Evolutionary conservation across 2,888 invertebrate genomes (phyloP), one percentile per base, ranked within the genome.

Genomic region (Villa cingulata): DNA sequence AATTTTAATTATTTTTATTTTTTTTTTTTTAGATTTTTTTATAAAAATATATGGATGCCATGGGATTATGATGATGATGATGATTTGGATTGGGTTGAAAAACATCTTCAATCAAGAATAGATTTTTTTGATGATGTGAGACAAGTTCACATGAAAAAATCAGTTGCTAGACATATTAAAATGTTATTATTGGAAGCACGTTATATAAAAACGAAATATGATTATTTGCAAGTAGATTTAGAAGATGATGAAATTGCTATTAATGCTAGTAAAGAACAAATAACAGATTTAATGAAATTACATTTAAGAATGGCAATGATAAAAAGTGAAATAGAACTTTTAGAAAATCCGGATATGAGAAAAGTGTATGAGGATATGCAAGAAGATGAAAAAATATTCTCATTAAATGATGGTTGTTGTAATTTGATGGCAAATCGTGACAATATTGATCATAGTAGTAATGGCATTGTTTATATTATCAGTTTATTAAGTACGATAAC

Each of bases 31-130:
- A 62, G 78, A 44, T 79, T 78, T 52, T 80, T 79, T 52, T 78
- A 74, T 50, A 70, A 70, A 43, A 67, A 78, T 55, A 58, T 79
- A 3, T 75, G 76, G 70, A 74, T 76, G 74, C 77, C 79, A 0
- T 80, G 78, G 78, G 79, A 80, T 54, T 61, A 66, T 44, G 77
- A 78, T 47, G 74, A 74, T 29, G 76, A 77, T 52, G 73, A 75
- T 14, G 70, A 68, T 46, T 52, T 60, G 1, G 74, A 77, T 59
- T 78, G 78, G 78, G 68, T 72, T 19, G 62, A 65, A 36, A 66
- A 70, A 48, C 74, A 78, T 61, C 63, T 80, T 40, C 71, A 74
- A 54, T 59, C 70, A 1, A 70, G 78, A 44, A 66, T 78, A 32
- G 65, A 72, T 44, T 62, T 80, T 36, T 77, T 72, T 50, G 78